These are phyloP conservation scores for Sphecodes monilicornis DNA, from an alignment of 2,888 invertebrate genomes.

Conservation along the genomic window DNA sequence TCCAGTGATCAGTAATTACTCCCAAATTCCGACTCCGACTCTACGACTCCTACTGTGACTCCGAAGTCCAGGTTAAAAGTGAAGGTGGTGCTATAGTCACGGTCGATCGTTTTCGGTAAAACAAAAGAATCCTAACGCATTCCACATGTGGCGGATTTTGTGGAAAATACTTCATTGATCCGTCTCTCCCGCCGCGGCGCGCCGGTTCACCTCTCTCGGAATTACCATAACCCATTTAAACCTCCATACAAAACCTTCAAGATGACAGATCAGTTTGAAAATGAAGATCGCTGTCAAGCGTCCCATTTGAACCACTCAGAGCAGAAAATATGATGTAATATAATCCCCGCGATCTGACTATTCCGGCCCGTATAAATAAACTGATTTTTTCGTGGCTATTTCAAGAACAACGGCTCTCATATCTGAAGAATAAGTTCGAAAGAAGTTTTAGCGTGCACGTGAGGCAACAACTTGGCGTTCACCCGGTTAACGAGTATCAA, in stretches of 20 bases:
- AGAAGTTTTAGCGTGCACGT: constrained; percentile 22
- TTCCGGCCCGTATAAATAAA: neutral
- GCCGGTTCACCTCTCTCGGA: too few relatives aligned
- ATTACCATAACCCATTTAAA: neutral
- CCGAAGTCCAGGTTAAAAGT: too few relatives aligned
- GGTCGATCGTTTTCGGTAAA: too few relatives aligned
- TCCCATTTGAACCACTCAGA: neutral
- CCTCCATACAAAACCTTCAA: neutral
- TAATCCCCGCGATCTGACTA: neutral
- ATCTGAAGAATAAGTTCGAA: neutral
- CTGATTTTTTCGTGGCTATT: neutral
- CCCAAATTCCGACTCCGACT: too few relatives aligned
- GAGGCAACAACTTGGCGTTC: constrained; percentile 19
- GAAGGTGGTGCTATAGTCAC: too few relatives aligned
- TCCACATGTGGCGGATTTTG: too few relatives aligned
- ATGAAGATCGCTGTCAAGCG: neutral
- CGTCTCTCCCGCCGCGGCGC: too few relatives aligned
- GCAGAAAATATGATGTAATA: neutral
- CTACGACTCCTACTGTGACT: too few relatives aligned
- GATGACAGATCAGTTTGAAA: neutral
- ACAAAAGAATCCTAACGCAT: too few relatives aligned
- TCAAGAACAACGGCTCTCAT: neutral
- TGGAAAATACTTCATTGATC: too few relatives aligned
- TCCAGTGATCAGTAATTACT: too few relatives aligned
- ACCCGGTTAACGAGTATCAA: constrained; percentile 1